Percentiles rank a stretch among this genome's conserved stretches.
These are phyloP conservation scores for Zhuqinia jingwanae DNA, from an alignment of 2,888 invertebrate species.

Conservation along the genomic window DNA sequence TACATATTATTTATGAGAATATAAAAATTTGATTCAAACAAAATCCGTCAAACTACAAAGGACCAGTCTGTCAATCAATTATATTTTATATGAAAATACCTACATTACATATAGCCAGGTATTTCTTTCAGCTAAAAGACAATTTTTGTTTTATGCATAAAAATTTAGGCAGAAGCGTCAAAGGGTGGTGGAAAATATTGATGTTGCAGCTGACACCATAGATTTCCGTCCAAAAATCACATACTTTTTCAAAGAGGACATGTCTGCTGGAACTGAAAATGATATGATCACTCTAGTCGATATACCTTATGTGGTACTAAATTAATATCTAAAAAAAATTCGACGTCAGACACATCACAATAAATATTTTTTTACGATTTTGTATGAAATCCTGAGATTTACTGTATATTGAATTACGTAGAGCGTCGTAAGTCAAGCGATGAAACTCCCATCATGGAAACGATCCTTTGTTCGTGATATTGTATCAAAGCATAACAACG, in stretches of 20 bases:
- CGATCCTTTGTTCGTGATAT: conserved; percentile 54
- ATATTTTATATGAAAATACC: too few species aligned
- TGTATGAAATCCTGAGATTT: too few species aligned
- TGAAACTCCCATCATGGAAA: neutral
- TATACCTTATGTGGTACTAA: conserved; percentile 85
- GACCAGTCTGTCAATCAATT: too few species aligned
- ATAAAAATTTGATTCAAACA: too few species aligned
- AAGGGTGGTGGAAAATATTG: conserved; percentile 87
- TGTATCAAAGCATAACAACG: conserved; percentile 12
- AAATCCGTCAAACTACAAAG: too few species aligned
- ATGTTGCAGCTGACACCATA: conserved; percentile 88
- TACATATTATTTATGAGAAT: too few species aligned
- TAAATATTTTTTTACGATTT: too few species aligned
- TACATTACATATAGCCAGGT: too few species aligned
- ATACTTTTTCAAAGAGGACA: conserved; percentile 86
- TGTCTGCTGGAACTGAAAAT: conserved; percentile 86
- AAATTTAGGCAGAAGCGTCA: conserved; percentile 89
- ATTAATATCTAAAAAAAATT: too few species aligned
- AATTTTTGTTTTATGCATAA: conserved; percentile 70
- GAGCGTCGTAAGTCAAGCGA: conserved; percentile 57
- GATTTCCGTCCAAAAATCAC: conserved; percentile 86
- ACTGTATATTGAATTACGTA: conserved; percentile 7
- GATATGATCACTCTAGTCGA: conserved; percentile 88
- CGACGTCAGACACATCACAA: too few species aligned
- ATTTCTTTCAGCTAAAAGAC: neutral